Evolutionary conservation across 2,113 vertebrate genomes (phyloP).

Genomic region (Elgaria multicarinata): DNA sequence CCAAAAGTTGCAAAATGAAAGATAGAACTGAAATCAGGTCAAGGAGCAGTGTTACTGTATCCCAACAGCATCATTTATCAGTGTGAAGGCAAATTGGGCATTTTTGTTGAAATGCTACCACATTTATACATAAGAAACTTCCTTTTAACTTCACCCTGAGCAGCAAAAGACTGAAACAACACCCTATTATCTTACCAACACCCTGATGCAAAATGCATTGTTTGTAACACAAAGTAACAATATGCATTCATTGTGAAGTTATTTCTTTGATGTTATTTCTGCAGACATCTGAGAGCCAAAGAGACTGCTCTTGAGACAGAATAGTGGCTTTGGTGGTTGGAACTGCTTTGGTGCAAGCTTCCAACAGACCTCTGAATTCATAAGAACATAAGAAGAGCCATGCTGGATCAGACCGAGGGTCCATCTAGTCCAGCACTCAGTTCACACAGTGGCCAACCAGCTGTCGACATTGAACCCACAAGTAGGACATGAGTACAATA

Average conservation of each 20-base stretch:
- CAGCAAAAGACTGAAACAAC: slow-evolving; percentile 52
- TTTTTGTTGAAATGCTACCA: neutral
- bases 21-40: neutral
- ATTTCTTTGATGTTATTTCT: neutral
- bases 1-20: neutral
- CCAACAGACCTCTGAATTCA: neutral
- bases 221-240: neutral
- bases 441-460: no score
- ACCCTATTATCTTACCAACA: slow-evolving; percentile 30
- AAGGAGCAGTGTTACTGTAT: neutral
- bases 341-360: neutral
- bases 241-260: neutral
- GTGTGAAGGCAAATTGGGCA: neutral
- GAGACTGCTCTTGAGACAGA: neutral
- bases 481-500: no score
- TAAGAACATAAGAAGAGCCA: no score
- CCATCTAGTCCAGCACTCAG: no score
- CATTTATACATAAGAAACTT: slow-evolving; percentile 41
- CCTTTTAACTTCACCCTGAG: slow-evolving; percentile 30
- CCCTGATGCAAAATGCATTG: neutral
- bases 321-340: neutral
- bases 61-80: neutral
- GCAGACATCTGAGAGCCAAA: neutral
- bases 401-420: no score
- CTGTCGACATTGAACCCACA: no score